Base-by-base conservation (phyloP, 2,888 invertebrate genomes). In the Pinctada fucata region DNA sequence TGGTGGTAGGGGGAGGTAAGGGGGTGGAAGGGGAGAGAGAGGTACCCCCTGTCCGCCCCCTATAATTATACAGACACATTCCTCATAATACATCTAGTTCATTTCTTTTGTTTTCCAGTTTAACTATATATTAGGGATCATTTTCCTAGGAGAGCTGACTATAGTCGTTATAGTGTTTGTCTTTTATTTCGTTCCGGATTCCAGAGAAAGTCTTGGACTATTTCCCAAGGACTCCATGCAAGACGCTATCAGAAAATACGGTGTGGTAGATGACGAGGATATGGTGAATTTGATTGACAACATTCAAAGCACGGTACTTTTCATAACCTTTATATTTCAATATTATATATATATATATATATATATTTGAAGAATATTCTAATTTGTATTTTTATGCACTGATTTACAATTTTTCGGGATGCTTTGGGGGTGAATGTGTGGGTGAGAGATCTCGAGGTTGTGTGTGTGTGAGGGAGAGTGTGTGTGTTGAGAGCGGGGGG, bases 231-330 rank as follows among this genome's bases (percentile, higher is more conserved):
- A 88, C 6, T 79, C 87, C 8, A 89, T 91, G 74, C 79, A 86
- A 45, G 82, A 90, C 47, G 91, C 91, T 74, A 90, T 91, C 48
- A 78, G 81, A 67, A 85, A 88, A 75, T 91, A 91, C 84, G 85
- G 90, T 0, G 73, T 80, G 3, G 84, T 82, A 2, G 90, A 91
- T 47, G 91, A 91, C 72, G 87, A 86, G 31, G 91, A 91, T 78
- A 87, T 91, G 85, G 85, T 87, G 67, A 88, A 90, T 76, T 80
- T 91, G 6, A 91, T 91, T 47, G 91, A 91, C 81, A 87, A 83
- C 72, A 84, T 91, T 64, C 91, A 91, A 82, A 80, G 83, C 78
- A 84, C 88, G 76, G 91, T 91, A 84, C 52, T 72, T 49, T 16
- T 31, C 31, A 31, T 31, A 31, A 31, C 31, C 31, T 31, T 47